Evolutionary conservation across 2,888 invertebrate genomes (phyloP).

Genomic region (Carabus problematicus): DNA sequence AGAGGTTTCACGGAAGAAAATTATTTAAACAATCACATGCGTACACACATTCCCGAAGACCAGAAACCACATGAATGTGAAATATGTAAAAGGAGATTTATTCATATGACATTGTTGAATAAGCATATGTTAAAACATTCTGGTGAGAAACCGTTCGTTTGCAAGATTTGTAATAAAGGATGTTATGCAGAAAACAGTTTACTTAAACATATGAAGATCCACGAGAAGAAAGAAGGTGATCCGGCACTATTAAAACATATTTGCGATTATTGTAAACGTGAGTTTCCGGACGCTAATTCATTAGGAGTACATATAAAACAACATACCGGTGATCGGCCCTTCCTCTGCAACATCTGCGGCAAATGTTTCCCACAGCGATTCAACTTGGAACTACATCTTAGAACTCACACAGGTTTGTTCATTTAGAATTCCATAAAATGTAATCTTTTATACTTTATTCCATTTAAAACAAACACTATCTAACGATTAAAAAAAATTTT

Average conservation of each 20-base stretch:
- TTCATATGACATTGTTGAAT: slow-evolving; percentile 58
- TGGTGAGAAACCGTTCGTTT: slow-evolving; percentile 61
- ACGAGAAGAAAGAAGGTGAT: slow-evolving; percentile 60
- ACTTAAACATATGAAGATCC: slow-evolving; percentile 60
- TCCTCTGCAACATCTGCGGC: slow-evolving; percentile 59
- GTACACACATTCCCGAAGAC: slow-evolving; percentile 57
- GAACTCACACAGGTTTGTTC: slow-evolving; percentile 57
- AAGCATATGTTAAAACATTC: slow-evolving; percentile 61
- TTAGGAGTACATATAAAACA: slow-evolving; percentile 59
- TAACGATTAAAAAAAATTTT: too few relatives aligned
- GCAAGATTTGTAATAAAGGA: slow-evolving; percentile 59
- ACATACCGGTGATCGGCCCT: slow-evolving; percentile 59
- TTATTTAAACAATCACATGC: slow-evolving; percentile 60
- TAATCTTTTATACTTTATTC: too few relatives aligned
- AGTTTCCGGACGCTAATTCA: slow-evolving; percentile 56
- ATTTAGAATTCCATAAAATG: neutral
- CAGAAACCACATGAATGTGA: slow-evolving; percentile 61
- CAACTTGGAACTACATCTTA: slow-evolving; percentile 58
- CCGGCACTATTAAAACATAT: slow-evolving; percentile 58
- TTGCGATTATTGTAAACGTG: slow-evolving; percentile 60
- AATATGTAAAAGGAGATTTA: slow-evolving; percentile 60
- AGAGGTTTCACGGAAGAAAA: slow-evolving; percentile 59
- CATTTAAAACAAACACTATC: too few relatives aligned
- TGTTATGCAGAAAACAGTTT: slow-evolving; percentile 60
- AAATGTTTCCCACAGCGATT: slow-evolving; percentile 60